phyloP scores from a whole-genome alignment of 2,888 invertebrate species.

The Chrysolina haemoptera region DNA sequence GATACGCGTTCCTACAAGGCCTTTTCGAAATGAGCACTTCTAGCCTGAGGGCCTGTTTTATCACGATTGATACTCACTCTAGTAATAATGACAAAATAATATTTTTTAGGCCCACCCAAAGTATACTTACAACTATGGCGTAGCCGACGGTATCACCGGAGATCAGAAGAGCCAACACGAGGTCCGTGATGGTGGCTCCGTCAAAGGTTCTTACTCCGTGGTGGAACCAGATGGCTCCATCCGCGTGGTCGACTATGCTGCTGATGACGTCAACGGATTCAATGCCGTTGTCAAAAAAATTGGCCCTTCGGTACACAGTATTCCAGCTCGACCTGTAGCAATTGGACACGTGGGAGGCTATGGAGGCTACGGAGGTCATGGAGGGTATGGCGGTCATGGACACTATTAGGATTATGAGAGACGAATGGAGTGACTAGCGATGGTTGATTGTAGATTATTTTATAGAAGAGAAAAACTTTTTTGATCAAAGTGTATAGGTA shows the following conservation, averaged over 20 bases:
- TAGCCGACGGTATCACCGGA: constrained; percentile 65
- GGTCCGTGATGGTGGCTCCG: constrained; percentile 66
- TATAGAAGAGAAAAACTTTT: background rate
- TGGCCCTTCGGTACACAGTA: constrained; percentile 66
- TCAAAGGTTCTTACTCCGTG: constrained; percentile 70
- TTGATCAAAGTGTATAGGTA: too few relatives aligned
- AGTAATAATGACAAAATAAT: too few relatives aligned
- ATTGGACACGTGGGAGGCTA: constrained; percentile 38
- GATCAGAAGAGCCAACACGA: constrained; percentile 66
- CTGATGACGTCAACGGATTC: constrained; percentile 67
- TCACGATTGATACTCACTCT: too few relatives aligned
- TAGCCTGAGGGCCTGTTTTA: too few relatives aligned
- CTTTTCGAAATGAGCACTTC: too few relatives aligned
- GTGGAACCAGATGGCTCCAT: constrained; percentile 73
- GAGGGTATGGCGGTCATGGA: constrained; percentile 45
- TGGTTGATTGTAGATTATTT: background rate
- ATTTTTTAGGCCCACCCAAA: constrained; percentile 63
- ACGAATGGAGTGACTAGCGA: background rate
- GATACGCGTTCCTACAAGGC: too few relatives aligned
- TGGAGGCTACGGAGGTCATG: constrained; percentile 37
- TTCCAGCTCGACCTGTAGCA: constrained; percentile 31
- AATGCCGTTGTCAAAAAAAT: constrained; percentile 66
- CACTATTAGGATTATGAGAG: constrained; percentile 36
- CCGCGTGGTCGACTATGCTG: constrained; percentile 73
- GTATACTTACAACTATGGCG: constrained; percentile 67